phyloP scores from a whole-genome alignment of 2,888 invertebrate species.

The Morpho deidamia region DNA sequence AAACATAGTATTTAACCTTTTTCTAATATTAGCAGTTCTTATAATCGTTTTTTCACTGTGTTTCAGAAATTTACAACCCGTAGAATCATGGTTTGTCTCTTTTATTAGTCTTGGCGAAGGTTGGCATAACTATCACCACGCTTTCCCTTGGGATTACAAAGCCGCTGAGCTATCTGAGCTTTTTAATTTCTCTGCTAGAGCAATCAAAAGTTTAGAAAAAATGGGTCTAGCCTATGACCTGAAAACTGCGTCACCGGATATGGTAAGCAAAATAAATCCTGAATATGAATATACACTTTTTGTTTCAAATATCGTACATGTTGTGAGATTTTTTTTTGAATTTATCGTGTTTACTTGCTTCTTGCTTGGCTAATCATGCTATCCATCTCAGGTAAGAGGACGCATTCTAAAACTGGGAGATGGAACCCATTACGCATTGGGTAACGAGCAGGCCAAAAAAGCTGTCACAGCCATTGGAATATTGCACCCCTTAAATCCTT shows the following conservation, averaged over 20 bases:
- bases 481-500: constrained; percentile 61
- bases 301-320: too few relatives aligned
- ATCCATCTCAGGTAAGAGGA: constrained; percentile 58
- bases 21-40: too few relatives aligned
- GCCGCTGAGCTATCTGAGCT: constrained; percentile 88
- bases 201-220: constrained; percentile 80
- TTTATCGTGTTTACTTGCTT: too few relatives aligned
- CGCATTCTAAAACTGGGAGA: constrained; percentile 82
- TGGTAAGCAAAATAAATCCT: constrained; percentile 35
- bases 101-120: constrained; percentile 87
- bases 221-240: constrained; percentile 82
- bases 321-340: too few relatives aligned
- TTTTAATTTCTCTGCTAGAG: constrained; percentile 79
- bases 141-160: constrained; percentile 95
- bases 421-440: constrained; percentile 77
- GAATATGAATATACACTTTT: too few relatives aligned
- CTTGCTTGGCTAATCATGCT: too few relatives aligned
- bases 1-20: too few relatives aligned
- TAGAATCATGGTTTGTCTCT: constrained; percentile 86
- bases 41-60: too few relatives aligned
- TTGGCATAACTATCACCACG: constrained; percentile 96
- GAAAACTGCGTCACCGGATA: constrained; percentile 63
- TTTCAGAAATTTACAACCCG: constrained; percentile 85
- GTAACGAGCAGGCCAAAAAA: constrained; percentile 48
- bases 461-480: constrained; percentile 49